phyloP scores from a whole-genome alignment of 2,113 vertebrate genomes.

The Nesoenas mayeri region DNA sequence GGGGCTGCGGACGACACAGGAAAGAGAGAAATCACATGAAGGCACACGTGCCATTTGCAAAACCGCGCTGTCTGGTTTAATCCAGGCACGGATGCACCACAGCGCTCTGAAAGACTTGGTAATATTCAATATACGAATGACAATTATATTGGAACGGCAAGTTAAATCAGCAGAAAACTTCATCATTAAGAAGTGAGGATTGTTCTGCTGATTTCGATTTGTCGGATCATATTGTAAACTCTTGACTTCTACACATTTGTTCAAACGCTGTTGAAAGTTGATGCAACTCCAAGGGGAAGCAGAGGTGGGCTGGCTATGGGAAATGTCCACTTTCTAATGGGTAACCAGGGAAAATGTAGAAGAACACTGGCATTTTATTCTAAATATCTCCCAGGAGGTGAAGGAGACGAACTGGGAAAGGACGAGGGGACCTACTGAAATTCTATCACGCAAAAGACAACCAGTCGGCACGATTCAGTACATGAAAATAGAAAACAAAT shows the following conservation, averaged over 20 bases:
- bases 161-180: background rate
- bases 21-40: background rate
- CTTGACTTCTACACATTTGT: background rate
- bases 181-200: background rate
- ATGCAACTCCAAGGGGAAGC: background rate
- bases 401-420: background rate
- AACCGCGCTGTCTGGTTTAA: background rate
- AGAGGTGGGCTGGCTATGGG: background rate
- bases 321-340: background rate
- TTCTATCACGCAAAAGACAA: background rate
- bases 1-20: slow-evolving; percentile 71
- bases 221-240: background rate
- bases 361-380: background rate
- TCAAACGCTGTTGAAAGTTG: background rate
- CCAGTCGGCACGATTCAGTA: background rate
- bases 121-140: no score
- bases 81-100: background rate
- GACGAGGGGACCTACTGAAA: background rate
- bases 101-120: no score
- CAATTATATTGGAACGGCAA: background rate
- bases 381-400: background rate
- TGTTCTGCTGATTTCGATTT: background rate
- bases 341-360: background rate
- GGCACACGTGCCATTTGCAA: background rate
- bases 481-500: background rate